phyloP scores from a whole-genome alignment of 2,113 vertebrate species.

The Oreotrochilus melanogaster region DNA sequence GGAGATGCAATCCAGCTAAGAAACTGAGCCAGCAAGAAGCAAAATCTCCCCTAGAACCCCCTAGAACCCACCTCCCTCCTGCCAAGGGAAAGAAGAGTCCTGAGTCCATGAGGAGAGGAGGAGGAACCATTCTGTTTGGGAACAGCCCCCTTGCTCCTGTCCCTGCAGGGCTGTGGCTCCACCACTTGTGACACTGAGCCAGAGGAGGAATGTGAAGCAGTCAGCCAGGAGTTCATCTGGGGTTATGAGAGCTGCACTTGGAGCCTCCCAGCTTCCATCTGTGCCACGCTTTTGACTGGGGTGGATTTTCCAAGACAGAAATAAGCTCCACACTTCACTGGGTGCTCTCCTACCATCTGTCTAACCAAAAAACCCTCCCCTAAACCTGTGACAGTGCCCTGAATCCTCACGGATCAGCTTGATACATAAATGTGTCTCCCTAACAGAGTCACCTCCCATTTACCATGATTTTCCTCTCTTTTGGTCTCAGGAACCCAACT shows the following conservation, averaged over 20 bases:
- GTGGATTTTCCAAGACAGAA: neutral
- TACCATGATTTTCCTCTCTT: neutral
- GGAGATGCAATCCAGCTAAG: neutral
- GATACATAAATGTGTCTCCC: rapidly evolving
- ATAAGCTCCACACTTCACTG: neutral
- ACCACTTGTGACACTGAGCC: neutral
- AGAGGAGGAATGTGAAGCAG: neutral
- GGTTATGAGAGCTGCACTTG: neutral
- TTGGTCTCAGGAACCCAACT: neutral
- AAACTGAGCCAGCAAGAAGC: neutral
- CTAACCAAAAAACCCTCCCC: neutral
- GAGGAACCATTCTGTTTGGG: neutral
- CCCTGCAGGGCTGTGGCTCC: neutral
- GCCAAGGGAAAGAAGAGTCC: rapidly evolving
- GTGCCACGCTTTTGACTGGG: neutral
- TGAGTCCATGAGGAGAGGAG: neutral
- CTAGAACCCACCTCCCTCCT: neutral
- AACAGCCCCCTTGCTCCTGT: neutral
- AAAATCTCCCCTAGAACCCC: neutral
- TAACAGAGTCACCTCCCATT: neutral
- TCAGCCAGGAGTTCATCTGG: neutral
- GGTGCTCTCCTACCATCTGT: neutral
- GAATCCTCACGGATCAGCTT: neutral
- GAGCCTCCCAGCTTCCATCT: neutral
- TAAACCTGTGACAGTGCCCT: neutral